Evolutionary conservation across 1,140 invertebrate genomes (phyloP), one percentile per base, ranked within the genome.

Genomic region (Dendrolimus kikuchii): DNA sequence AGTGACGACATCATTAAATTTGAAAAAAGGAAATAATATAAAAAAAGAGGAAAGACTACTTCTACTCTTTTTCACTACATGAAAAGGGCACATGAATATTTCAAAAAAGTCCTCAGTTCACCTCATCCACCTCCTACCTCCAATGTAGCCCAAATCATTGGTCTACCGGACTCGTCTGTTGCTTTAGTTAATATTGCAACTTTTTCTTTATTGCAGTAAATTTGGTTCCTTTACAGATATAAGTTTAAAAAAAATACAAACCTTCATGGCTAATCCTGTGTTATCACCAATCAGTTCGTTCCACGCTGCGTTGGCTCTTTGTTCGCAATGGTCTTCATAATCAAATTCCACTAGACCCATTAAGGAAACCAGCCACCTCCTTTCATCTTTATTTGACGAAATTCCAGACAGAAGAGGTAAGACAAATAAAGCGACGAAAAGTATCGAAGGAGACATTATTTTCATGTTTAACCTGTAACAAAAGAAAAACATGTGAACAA

Each of bases 321-420:
- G 60, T 5, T 74, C 75, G 51, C 81, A 83, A 43, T 74, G 68
- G 49, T 83, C 80, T 42, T 76, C 71, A 40, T 81, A 83, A 46
- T 85, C 81, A 49, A 83, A 44, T 42, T 85, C 80, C 5, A 85
- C 73, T 5, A 85, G 59, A 7, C 77, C 77, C 0, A 85, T 57
- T 5, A 81, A 53, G 2, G 80, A 76, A 6, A 72, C 64, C 5
- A 83, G 64, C 74, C 71, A 79, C 55, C 71, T 52, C 40, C 70
- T 66, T 45, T 85, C 80, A 45, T 85, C 77, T 5, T 60, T 71
- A 40, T 65, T 76, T 1, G 73, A 64, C 0, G 62, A 72, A 5
- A 68, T 81, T 5, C 79, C 79, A 50, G 71, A 75, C n/a, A 58
- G 53, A 5, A 55, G 46, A 9, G 53, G 53, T n/a, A 45, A 55